Percentiles rank a stretch among this genome's conserved stretches.
phyloP scores from a whole-genome alignment of 1,140 invertebrate species.

The Pristionchus pacificus region DNA sequence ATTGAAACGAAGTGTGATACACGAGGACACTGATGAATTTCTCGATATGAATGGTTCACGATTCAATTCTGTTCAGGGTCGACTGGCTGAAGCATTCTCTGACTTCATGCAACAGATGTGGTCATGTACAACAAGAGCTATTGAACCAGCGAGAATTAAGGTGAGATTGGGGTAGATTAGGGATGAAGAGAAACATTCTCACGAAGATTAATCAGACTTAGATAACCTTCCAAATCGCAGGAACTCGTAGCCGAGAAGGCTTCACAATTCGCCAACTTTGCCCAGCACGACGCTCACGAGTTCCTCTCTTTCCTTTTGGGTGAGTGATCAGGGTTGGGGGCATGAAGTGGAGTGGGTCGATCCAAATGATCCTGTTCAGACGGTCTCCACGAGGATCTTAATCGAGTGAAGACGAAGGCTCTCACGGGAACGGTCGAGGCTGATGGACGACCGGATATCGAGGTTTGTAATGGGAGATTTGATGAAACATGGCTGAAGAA shows the following conservation, averaged over 20 bases:
- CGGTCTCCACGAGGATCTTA: constrained; percentile 66
- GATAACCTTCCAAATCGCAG: constrained; percentile 36
- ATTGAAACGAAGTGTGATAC: background rate
- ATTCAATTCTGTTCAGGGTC: constrained; percentile 54
- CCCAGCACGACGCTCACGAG: constrained; percentile 66
- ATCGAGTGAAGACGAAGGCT: constrained; percentile 66
- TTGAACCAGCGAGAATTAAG: constrained; percentile 61
- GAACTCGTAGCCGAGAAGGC: constrained; percentile 62
- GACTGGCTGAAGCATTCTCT: constrained; percentile 60
- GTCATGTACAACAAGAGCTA: constrained; percentile 58
- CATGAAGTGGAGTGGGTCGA: no score
- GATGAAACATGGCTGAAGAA: background rate
- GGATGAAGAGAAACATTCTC: constrained; percentile 5
- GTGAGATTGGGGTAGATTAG: constrained; percentile 35
- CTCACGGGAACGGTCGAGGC: constrained; percentile 64
- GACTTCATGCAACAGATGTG: constrained; percentile 59
- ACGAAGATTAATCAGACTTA: no score
- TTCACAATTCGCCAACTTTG: constrained; percentile 63
- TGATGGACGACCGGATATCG: constrained; percentile 57
- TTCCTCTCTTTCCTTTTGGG: constrained; percentile 64
- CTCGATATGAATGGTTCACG: no score
- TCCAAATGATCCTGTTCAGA: constrained; percentile 46
- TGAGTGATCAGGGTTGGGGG: background rate
- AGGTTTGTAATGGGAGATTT: constrained; percentile 13
- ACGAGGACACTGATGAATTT: background rate